phyloP scores from a whole-genome alignment of 2,113 vertebrate species.

The Calcarius ornatus region DNA sequence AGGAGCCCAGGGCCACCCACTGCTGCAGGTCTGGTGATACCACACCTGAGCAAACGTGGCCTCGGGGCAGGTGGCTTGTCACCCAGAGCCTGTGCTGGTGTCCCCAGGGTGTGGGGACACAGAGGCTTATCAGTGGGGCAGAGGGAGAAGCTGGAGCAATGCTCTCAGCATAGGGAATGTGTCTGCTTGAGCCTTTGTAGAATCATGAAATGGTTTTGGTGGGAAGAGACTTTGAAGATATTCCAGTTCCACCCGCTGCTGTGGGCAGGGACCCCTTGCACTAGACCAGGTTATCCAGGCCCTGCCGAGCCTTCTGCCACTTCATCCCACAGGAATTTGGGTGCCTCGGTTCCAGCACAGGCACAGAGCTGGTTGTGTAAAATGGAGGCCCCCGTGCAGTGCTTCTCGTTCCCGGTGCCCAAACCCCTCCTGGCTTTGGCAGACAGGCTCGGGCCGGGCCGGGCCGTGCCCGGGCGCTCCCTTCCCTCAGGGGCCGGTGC shows the following conservation, averaged over 20 bases:
- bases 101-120: fast-evolving
- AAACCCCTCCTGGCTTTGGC: neutral
- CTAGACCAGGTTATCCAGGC: neutral
- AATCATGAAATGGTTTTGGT: neutral
- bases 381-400: neutral
- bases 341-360: neutral
- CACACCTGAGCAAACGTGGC: neutral
- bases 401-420: neutral
- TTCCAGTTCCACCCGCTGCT: neutral
- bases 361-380: neutral
- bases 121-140: neutral
- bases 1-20: fast-evolving
- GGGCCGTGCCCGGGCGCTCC: neutral
- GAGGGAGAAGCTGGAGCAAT: neutral
- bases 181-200: neutral
- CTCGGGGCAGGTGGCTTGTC: fast-evolving
- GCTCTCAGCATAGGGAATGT: neutral
- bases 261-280: neutral
- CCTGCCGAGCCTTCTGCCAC: neutral
- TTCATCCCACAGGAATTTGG: neutral
- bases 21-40: neutral
- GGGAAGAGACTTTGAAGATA: neutral
- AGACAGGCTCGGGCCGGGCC: fast-evolving
- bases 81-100: neutral
- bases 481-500: fast-evolving